Conservation (phyloP, 2,113 vertebrate species). For the Blennius ocellaris region DNA sequence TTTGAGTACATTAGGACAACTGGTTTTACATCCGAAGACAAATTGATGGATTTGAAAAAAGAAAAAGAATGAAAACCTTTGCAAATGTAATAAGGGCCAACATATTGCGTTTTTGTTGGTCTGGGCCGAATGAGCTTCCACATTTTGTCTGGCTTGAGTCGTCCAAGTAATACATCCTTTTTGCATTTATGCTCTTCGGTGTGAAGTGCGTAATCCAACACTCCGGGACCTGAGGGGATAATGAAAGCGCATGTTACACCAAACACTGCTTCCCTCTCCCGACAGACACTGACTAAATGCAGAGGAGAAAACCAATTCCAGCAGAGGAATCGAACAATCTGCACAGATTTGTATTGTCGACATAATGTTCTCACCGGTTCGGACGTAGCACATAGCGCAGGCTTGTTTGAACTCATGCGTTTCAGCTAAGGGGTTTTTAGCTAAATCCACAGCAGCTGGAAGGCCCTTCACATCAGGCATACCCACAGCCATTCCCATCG, state of each 20-base stretch:
- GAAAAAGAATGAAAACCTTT: constrained; percentile 83
- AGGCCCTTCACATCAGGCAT: constrained; percentile 75
- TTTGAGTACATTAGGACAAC: background rate
- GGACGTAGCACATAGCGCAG: constrained; percentile 91
- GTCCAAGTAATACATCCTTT: constrained; percentile 94
- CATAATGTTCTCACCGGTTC: constrained; percentile 86
- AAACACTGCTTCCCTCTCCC: background rate
- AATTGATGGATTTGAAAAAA: background rate
- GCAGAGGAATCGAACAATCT: background rate
- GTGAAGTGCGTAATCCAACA: constrained; percentile 89
- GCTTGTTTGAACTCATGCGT: constrained; percentile 95
- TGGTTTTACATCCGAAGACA: no score
- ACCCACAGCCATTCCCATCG: constrained; percentile 85
- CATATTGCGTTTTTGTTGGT: constrained; percentile 96
- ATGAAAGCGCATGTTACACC: background rate
- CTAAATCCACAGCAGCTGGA: constrained; percentile 66
- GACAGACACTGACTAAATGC: background rate
- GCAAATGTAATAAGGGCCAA: constrained; percentile 98
- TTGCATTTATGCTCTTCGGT: constrained; percentile 95
- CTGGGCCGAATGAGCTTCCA: constrained; percentile 97
- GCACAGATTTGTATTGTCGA: no score
- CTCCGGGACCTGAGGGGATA: constrained; percentile 84
- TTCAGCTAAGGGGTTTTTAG: constrained; percentile 91
- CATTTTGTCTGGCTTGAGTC: constrained; percentile 89
- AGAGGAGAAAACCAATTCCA: background rate